These are phyloP conservation scores for Bungarus multicinctus DNA, from an alignment of 2,113 vertebrate species.

Conservation along the genomic window DNA sequence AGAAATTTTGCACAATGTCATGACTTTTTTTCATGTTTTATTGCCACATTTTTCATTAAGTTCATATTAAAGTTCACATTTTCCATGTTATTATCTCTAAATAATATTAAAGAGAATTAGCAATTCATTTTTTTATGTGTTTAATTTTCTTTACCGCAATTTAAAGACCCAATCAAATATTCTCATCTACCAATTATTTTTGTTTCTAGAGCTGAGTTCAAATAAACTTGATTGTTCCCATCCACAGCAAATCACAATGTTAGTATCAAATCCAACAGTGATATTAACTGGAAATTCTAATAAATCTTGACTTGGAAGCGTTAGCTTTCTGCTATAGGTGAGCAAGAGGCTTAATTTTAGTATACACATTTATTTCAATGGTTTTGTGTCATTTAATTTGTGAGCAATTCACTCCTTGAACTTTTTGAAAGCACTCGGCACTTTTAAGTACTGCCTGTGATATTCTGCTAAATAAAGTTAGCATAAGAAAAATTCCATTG, in stretches of 20 bases:
- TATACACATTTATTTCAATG: constrained; percentile 46
- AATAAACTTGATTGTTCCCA: neutral
- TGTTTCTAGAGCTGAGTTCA: neutral
- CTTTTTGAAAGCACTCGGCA: constrained; percentile 60
- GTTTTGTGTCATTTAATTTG: constrained; percentile 23
- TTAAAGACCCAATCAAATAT: neutral
- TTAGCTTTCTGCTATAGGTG: constrained; percentile 17
- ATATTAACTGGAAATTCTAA: constrained; percentile 49
- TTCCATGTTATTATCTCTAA: neutral
- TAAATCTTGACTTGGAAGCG: constrained; percentile 43
- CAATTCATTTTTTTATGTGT: neutral
- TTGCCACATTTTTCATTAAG: neutral
- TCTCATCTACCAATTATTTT: neutral
- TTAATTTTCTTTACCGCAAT: neutral
- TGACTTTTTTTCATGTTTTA: neutral
- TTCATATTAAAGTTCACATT: neutral
- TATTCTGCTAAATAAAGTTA: constrained; percentile 53
- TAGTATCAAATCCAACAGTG: constrained; percentile 31
- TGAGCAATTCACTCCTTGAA: constrained; percentile 47
- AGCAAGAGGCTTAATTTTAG: constrained; percentile 48
- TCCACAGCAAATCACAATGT: neutral
- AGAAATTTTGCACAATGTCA: neutral
- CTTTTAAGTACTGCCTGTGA: constrained; percentile 48
- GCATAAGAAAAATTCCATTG: constrained; percentile 48
- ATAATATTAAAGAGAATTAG: neutral